These are phyloP conservation scores for Trachelus troglodyta DNA, from an alignment of 2,888 invertebrate genomes.

Conservation along the genomic window DNA sequence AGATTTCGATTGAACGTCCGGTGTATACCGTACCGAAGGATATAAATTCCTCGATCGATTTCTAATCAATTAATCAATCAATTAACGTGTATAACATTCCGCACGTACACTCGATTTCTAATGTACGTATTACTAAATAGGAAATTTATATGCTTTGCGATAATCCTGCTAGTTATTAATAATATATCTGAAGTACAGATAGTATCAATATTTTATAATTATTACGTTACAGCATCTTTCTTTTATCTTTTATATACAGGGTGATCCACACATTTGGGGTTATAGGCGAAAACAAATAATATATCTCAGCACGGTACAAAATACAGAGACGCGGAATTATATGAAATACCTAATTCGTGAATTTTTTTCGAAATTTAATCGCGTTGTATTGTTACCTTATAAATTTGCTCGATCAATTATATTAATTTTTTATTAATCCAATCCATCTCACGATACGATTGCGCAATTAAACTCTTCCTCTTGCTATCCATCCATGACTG, in stretches of 20 bases:
- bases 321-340: no score
- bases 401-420: background rate
- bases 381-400: background rate
- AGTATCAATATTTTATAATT: conserved; percentile 31
- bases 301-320: background rate
- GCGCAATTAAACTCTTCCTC: background rate
- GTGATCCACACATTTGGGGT: background rate
- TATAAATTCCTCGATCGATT: background rate
- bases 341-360: background rate
- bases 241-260: background rate
- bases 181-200: conserved; percentile 23
- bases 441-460: background rate
- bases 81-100: background rate
- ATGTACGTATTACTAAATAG: conserved; percentile 22
- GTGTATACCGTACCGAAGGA: background rate
- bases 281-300: background rate
- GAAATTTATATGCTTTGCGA: conserved; percentile 23
- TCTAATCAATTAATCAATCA: background rate
- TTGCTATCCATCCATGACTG: background rate
- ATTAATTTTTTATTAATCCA: background rate
- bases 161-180: conserved; percentile 14
- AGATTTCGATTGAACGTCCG: background rate
- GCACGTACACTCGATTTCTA: conserved; percentile 4
- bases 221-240: conserved; percentile 1
- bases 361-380: background rate